phyloP scores from a whole-genome alignment of 1,140 invertebrate genomes.

The Oedothorax gibbosus region DNA sequence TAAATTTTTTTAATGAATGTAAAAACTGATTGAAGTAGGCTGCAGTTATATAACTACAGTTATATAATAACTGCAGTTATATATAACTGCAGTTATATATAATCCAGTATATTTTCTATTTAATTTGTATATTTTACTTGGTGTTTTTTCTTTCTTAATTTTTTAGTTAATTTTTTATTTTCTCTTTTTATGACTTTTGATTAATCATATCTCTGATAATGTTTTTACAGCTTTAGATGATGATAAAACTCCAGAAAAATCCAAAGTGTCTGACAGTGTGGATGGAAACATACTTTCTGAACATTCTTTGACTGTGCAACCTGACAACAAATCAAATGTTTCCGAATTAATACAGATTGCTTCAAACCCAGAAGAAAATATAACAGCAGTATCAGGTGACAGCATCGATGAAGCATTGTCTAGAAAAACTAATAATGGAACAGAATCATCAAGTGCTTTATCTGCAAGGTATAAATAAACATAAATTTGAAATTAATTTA shows the following conservation, averaged over 20 bases:
- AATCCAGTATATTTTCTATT: no score
- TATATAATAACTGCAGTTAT: no score
- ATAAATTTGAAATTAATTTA: not conserved
- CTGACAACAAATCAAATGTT: not conserved
- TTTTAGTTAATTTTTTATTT: no score
- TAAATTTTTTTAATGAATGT: no score
- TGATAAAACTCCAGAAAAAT: not conserved
- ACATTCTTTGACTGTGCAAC: not conserved
- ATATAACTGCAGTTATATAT: no score
- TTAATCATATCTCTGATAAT: no score
- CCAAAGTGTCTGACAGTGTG: not conserved
- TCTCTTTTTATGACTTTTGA: no score
- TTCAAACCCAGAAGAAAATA: constrained; percentile 35
- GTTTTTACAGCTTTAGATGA: no score
- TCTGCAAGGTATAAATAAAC: constrained; percentile 2
- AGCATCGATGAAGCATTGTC: constrained; percentile 22
- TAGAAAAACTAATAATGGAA: constrained; percentile 15
- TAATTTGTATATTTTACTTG: no score
- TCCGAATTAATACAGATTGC: constrained; percentile 9
- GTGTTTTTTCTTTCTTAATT: no score
- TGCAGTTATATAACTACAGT: no score
- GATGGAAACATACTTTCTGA: constrained; percentile 9
- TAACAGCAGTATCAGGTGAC: constrained; percentile 7
- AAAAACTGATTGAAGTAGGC: no score
- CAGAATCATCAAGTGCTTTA: constrained; percentile 5